Evolutionary conservation across 92 coral and sea anemone species (phyloP).

Genomic region (Siderastrea siderea): DNA sequence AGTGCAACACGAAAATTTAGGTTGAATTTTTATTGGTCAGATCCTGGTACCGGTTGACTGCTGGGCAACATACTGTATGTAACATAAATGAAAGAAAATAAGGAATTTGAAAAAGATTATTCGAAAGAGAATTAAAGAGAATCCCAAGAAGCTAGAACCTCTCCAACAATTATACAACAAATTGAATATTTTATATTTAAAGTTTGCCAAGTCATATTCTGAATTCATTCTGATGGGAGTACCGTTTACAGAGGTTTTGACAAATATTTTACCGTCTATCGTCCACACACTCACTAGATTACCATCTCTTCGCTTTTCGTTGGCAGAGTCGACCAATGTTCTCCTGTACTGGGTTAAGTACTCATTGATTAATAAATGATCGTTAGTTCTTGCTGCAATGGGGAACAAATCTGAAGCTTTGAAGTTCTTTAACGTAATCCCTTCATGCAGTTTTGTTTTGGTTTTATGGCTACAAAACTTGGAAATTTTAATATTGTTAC

Average conservation of each 20-base stretch:
- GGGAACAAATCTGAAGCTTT: not conserved
- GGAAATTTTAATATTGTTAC: not conserved
- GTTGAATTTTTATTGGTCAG: too few relatives aligned
- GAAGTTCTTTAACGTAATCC: not conserved
- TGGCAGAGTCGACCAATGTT: not conserved
- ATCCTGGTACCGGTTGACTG: too few relatives aligned
- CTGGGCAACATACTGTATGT: too few relatives aligned
- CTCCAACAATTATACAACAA: too few relatives aligned
- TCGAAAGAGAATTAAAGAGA: too few relatives aligned
- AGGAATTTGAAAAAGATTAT: too few relatives aligned
- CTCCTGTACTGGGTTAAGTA: not conserved
- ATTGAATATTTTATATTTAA: too few relatives aligned
- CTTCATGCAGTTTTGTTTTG: not conserved
- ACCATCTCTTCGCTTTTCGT: not conserved
- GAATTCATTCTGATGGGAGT: not conserved
- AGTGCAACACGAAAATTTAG: too few relatives aligned
- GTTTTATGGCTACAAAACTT: conserved; percentile 1
- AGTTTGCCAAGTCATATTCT: not conserved
- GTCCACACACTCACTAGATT: not conserved
- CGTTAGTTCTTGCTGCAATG: not conserved
- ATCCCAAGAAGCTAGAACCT: too few relatives aligned
- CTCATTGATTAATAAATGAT: not conserved
- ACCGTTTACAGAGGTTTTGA: not conserved
- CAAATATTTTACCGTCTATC: not conserved
- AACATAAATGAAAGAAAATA: too few relatives aligned